Evolutionary conservation across 2,113 vertebrate species (phyloP).

Genomic region (Haemorhous mexicanus): DNA sequence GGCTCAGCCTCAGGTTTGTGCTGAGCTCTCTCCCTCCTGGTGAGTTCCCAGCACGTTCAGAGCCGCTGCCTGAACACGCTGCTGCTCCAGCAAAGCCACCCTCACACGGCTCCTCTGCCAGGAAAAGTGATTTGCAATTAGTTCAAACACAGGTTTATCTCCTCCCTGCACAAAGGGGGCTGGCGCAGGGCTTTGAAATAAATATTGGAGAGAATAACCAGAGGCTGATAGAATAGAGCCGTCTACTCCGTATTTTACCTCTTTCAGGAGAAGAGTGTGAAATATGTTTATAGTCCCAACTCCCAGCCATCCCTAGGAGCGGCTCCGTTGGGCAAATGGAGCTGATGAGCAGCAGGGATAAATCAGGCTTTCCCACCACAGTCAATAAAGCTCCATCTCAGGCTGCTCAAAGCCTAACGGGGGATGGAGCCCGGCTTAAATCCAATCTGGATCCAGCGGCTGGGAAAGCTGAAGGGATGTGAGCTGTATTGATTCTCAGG

Average conservation of each 20-base stretch:
- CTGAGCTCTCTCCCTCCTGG: background rate
- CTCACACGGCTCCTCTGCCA: background rate
- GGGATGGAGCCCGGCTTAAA: background rate
- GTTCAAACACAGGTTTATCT: constrained; percentile 5
- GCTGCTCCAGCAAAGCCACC: background rate
- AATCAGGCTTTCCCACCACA: background rate
- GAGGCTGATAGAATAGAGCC: background rate
- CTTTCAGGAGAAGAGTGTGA: background rate
- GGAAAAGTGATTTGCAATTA: constrained; percentile 27
- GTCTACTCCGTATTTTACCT: background rate
- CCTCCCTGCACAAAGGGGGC: background rate
- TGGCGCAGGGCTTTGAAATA: background rate
- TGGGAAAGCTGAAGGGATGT: background rate
- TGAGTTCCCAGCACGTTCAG: background rate
- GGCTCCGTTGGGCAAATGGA: background rate
- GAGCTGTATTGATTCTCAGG: background rate
- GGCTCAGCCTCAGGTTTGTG: background rate
- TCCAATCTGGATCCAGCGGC: background rate
- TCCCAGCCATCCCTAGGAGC: background rate
- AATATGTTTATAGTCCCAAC: constrained; percentile 37
- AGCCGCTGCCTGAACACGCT: background rate
- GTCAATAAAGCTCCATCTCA: background rate
- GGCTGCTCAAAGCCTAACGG: background rate
- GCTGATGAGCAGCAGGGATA: background rate
- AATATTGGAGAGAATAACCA: background rate